phyloP scores from a whole-genome alignment of 2,888 invertebrate genomes.

The Drosophila histrio region DNA sequence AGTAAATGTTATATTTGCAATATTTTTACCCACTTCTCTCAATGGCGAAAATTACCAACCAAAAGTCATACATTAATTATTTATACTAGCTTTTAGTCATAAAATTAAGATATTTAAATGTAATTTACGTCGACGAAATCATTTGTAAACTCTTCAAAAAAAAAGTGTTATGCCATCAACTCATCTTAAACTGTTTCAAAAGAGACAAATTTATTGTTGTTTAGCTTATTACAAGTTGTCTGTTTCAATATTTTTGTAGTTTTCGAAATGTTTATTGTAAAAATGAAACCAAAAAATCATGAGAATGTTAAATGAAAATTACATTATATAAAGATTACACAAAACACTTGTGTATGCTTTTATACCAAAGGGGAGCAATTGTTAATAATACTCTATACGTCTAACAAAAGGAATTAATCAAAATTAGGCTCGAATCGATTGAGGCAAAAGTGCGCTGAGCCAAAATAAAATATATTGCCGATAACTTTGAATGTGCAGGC shows the following conservation, averaged over 20 bases:
- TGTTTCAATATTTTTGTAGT: conserved; percentile 27
- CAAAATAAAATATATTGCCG: conserved; percentile 27
- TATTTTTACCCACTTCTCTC: too few relatives aligned
- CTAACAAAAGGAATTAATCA: conserved; percentile 39
- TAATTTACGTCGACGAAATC: too few relatives aligned
- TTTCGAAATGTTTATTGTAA: conserved; percentile 58
- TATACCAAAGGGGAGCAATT: conserved; percentile 41
- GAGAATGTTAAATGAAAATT: conserved; percentile 40
- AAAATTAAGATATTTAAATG: too few relatives aligned
- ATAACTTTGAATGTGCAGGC: conserved; percentile 36
- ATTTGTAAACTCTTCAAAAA: neutral
- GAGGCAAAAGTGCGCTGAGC: conserved; percentile 27
- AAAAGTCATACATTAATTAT: too few relatives aligned
- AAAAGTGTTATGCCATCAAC: neutral
- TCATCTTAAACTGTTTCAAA: neutral
- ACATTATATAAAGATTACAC: conserved; percentile 39
- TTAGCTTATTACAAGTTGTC: conserved; percentile 18
- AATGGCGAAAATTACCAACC: too few relatives aligned
- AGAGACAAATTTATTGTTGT: neutral
- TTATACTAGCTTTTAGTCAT: too few relatives aligned
- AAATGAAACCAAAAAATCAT: conserved; percentile 58
- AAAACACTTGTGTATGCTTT: conserved; percentile 3
- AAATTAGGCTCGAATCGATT: conserved; percentile 39
- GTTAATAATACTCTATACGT: conserved; percentile 52
- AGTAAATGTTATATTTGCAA: too few relatives aligned